phyloP scores from a whole-genome alignment of 2,888 invertebrate genomes.

The Hirtodrosophila confusa region DNA sequence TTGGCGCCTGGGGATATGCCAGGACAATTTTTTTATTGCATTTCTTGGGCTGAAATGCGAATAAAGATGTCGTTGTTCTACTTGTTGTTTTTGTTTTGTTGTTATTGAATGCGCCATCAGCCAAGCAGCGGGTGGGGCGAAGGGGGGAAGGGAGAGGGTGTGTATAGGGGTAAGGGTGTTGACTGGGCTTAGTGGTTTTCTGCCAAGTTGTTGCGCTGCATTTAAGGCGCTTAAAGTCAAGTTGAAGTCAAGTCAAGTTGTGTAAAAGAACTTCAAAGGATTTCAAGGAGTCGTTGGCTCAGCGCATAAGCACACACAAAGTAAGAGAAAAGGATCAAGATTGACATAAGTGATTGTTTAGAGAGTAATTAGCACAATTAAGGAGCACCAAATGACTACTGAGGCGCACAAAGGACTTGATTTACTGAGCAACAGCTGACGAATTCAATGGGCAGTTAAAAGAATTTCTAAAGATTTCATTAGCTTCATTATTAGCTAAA shows the following conservation, averaged over 20 bases:
- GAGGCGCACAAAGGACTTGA: no score
- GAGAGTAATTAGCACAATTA: no score
- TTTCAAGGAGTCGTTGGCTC: no score
- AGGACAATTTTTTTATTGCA: slow-evolving; percentile 63
- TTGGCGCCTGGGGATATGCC: slow-evolving; percentile 44
- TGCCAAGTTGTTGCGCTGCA: slow-evolving; percentile 14
- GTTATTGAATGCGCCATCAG: slow-evolving; percentile 46
- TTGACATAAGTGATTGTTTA: no score
- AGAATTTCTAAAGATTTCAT: no score
- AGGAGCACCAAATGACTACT: no score
- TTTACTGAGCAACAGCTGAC: no score
- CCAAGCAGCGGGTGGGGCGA: background rate
- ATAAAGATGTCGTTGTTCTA: slow-evolving; percentile 53
- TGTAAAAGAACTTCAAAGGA: background rate
- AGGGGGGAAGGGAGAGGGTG: no score
- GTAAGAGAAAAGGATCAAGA: background rate
- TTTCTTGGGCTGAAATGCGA: slow-evolving; percentile 54
- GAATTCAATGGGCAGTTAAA: no score
- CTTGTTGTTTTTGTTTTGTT: slow-evolving; percentile 12
- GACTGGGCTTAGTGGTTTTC: background rate
- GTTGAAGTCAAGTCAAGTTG: slow-evolving; percentile 21
- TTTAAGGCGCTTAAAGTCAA: slow-evolving; percentile 37
- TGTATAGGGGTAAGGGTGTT: background rate
- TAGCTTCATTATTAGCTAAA: no score
- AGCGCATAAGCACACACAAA: slow-evolving; percentile 7